Conservation (phyloP, 2,113 vertebrate genomes). For the Hepsetus odoe region DNA sequence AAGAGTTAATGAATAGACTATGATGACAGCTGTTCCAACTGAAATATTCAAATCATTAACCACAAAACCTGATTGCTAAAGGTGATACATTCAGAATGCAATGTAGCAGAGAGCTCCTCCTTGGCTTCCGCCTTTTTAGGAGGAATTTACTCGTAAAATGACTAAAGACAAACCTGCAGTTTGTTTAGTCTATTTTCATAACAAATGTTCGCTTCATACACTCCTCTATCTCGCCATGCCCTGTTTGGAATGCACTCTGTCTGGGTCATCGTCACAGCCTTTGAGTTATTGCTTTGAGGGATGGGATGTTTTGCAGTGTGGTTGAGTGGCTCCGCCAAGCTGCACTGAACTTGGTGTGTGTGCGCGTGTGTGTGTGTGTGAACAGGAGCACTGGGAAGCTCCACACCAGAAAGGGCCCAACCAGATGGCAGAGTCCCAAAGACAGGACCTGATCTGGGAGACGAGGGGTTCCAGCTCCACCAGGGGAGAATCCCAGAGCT, state of each 20-base stretch:
- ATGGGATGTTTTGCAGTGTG: not conserved
- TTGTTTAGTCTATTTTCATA: not conserved
- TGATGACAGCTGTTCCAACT: not conserved
- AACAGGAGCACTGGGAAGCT: not conserved
- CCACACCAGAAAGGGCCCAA: not conserved
- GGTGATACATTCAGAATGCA: not conserved
- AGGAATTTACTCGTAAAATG: not conserved
- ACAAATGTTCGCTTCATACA: not conserved
- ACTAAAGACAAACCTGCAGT: not conserved
- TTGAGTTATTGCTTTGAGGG: not conserved
- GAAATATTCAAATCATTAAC: not conserved
- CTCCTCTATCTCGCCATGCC: not conserved
- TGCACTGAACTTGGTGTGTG: not conserved
- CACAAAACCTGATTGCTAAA: not conserved
- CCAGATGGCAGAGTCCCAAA: not conserved
- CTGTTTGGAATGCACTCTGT: not conserved
- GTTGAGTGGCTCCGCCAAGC: not conserved
- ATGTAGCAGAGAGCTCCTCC: not conserved
- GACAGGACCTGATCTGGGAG: not conserved
- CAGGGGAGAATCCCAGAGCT: not conserved
- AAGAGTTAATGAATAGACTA: not conserved
- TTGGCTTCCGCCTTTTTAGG: not conserved
- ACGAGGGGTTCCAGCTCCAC: not conserved
- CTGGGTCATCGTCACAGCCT: slow-evolving; percentile 20
- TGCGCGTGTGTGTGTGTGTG: not conserved